Evolutionary conservation across 2,113 vertebrate species (phyloP).

Genomic region (Amphiprion percula): DNA sequence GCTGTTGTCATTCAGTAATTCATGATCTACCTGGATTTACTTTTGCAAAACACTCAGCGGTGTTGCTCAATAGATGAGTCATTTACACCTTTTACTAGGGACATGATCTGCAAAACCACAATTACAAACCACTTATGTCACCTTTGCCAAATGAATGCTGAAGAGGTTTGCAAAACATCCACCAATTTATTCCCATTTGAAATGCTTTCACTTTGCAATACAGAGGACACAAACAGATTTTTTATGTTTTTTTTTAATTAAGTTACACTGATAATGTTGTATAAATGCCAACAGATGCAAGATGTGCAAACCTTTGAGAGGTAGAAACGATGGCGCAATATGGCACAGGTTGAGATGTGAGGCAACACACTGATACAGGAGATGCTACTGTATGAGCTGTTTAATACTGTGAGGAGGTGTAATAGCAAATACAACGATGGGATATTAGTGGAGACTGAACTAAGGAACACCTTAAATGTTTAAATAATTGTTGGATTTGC

Average conservation of each 20-base stretch:
- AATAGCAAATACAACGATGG: slow-evolving; percentile 21
- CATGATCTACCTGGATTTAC: not conserved
- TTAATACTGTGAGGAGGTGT: slow-evolving; percentile 15
- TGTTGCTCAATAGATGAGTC: slow-evolving; percentile 18
- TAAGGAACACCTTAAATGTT: slow-evolving; percentile 4
- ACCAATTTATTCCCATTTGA: slow-evolving; percentile 5
- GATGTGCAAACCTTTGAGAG: slow-evolving; percentile 27
- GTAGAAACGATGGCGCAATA: slow-evolving; percentile 37
- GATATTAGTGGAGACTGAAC: slow-evolving; percentile 10
- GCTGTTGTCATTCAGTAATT: too few species aligned
- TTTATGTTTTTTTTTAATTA: slow-evolving; percentile 50
- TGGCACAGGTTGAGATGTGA: slow-evolving; percentile 29
- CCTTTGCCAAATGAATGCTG: not conserved
- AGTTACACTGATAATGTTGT: slow-evolving; percentile 56
- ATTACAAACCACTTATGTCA: slow-evolving; percentile 12
- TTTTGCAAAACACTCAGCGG: not conserved
- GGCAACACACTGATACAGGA: slow-evolving; percentile 26
- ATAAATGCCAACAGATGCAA: slow-evolving; percentile 34
- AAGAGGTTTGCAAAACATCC: slow-evolving; percentile 4
- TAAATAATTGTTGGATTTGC: not conserved
- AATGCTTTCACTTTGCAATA: slow-evolving; percentile 23
- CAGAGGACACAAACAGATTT: slow-evolving; percentile 32
- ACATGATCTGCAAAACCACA: not conserved
- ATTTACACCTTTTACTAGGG: slow-evolving; percentile 4
- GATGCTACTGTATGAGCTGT: slow-evolving; percentile 20